phyloP scores from a whole-genome alignment of 2,113 vertebrate genomes.

The Pterocles burchelli region DNA sequence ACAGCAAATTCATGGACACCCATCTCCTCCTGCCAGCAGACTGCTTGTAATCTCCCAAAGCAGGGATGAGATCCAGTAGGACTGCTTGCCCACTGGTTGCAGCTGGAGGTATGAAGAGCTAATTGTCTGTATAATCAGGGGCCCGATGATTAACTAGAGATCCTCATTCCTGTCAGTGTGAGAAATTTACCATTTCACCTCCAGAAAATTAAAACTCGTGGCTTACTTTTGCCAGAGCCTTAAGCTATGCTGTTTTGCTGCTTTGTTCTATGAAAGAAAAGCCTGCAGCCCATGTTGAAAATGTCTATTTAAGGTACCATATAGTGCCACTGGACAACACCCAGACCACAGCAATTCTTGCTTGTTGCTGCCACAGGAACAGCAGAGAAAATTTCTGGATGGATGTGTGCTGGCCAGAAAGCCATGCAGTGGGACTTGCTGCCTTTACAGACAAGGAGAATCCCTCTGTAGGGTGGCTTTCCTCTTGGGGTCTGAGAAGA shows the following conservation, averaged over 20 bases:
- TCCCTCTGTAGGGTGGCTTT: background rate
- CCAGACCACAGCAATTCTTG: background rate
- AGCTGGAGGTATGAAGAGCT: background rate
- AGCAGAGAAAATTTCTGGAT: background rate
- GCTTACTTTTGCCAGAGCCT: background rate
- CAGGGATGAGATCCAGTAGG: background rate
- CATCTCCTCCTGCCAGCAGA: background rate
- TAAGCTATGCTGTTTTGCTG: background rate
- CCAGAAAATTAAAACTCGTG: background rate
- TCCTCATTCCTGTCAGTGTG: accelerated
- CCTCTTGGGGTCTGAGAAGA: background rate
- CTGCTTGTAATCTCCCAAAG: background rate
- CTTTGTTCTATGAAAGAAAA: background rate
- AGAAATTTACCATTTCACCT: background rate
- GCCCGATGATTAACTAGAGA: background rate
- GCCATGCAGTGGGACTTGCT: background rate
- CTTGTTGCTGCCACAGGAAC: background rate
- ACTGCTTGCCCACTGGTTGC: background rate
- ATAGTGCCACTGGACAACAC: background rate
- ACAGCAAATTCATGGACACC: background rate
- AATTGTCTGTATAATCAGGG: background rate
- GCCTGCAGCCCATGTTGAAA: background rate
- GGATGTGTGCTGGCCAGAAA: background rate
- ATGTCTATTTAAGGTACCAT: background rate
- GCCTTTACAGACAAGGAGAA: background rate